phyloP scores from a whole-genome alignment of 2,797 vertebrate species.

The Hippoglossus hippoglossus region DNA sequence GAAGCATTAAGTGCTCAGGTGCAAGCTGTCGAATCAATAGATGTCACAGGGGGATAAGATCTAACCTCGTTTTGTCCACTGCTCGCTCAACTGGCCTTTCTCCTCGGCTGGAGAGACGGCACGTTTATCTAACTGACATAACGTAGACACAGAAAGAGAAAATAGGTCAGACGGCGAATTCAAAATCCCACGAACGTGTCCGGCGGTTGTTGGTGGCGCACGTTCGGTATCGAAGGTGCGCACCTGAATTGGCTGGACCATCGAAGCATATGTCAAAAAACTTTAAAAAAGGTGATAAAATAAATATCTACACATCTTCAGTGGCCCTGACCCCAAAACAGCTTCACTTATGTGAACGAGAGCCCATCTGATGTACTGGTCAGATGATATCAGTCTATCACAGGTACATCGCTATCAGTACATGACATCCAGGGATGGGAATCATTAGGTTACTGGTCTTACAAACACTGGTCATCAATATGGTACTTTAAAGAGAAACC shows the following conservation, averaged over 20 bases:
- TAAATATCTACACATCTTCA: no score
- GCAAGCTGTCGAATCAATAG: conserved; percentile 83
- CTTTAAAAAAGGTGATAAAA: neutral
- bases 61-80: conserved; percentile 86
- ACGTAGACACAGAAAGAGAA: conserved; percentile 70
- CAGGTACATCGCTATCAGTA: no score
- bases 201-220: conserved; percentile 23
- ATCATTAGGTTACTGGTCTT: no score
- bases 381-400: no score
- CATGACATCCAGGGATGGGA: no score
- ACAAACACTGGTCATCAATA: no score
- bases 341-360: no score
- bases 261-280: conserved; percentile 6
- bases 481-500: no score
- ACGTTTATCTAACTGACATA: conserved; percentile 84
- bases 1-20: conserved; percentile 83
- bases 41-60: conserved; percentile 83
- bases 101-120: conserved; percentile 37
- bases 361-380: no score
- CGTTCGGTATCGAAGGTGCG: conserved; percentile 25
- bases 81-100: conserved; percentile 51
- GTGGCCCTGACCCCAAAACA: no score
- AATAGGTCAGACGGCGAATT: conserved; percentile 70
- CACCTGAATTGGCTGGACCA: neutral
- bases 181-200: conserved; percentile 33